Percentiles rank a stretch among this genome's conserved stretches.
Evolutionary conservation across 1,140 invertebrate genomes (phyloP).

Genomic region (Calosoma granatense): DNA sequence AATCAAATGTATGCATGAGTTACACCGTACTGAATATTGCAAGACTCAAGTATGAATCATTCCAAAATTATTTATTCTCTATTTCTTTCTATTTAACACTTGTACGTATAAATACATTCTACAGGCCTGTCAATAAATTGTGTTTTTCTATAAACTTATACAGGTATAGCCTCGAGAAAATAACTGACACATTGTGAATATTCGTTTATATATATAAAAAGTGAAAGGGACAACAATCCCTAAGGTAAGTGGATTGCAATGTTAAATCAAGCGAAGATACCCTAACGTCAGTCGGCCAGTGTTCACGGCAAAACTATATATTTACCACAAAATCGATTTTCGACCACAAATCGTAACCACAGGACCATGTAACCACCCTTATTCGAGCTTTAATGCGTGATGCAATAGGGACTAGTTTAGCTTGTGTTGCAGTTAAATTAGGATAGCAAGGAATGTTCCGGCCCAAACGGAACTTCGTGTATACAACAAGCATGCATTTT

Average conservation of each 20-base stretch:
- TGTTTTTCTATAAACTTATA: background rate
- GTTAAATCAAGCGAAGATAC: slow-evolving; percentile 4
- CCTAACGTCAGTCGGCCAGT: background rate
- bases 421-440: background rate
- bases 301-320: background rate
- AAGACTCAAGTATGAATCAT: too few relatives aligned
- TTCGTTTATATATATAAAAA: background rate
- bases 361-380: background rate
- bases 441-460: background rate
- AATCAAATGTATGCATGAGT: too few relatives aligned
- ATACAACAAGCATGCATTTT: background rate
- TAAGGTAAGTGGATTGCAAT: background rate
- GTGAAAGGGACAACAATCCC: background rate
- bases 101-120: too few relatives aligned
- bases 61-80: too few relatives aligned
- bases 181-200: background rate
- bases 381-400: background rate
- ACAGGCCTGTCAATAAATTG: background rate
- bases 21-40: too few relatives aligned
- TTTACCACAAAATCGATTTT: slow-evolving; percentile 5
- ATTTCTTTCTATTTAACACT: too few relatives aligned
- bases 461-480: background rate
- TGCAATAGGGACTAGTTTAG: background rate
- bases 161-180: background rate
- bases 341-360: background rate